Evolutionary conservation across 2,113 vertebrate species (phyloP).

Genomic region (Psammodynastes pulverulentus): DNA sequence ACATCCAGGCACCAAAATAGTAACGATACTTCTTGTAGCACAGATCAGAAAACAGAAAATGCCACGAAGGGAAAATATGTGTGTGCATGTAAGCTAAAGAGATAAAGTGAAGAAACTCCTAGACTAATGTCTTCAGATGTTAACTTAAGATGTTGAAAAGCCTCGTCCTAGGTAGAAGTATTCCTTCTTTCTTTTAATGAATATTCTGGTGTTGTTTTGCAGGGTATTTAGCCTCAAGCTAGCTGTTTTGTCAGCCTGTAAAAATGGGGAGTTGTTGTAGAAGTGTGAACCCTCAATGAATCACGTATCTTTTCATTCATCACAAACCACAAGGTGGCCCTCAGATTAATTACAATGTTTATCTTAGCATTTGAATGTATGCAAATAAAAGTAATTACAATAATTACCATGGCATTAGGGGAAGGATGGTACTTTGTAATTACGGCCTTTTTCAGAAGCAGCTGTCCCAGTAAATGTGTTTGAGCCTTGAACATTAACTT

Average conservation of each 20-base stretch:
- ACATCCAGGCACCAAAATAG: neutral
- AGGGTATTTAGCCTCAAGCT: conserved; percentile 2
- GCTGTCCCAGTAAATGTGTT: neutral
- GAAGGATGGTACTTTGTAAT: conserved; percentile 40
- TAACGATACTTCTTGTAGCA: neutral
- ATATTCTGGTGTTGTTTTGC: neutral
- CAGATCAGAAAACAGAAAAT: neutral
- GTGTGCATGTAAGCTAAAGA: neutral
- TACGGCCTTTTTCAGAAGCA: conserved; percentile 33
- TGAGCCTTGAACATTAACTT: conserved; percentile 21
- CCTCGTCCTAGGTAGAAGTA: neutral
- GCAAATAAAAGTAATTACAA: conserved; percentile 56
- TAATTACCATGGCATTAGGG: conserved; percentile 51
- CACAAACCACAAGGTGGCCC: conserved; percentile 39
- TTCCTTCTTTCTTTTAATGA: neutral
- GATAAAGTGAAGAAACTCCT: neutral
- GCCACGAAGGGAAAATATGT: neutral
- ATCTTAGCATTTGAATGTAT: conserved; percentile 40
- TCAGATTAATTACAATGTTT: conserved; percentile 48
- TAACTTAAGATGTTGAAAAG: neutral
- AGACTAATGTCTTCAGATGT: neutral
- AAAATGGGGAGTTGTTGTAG: conserved; percentile 22
- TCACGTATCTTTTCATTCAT: conserved; percentile 27
- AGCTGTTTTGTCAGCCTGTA: conserved; percentile 9
- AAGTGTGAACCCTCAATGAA: conserved; percentile 21